Evolutionary conservation across 2,797 vertebrate genomes (phyloP).

Genomic region (Pachyuromys duprasi): DNA sequence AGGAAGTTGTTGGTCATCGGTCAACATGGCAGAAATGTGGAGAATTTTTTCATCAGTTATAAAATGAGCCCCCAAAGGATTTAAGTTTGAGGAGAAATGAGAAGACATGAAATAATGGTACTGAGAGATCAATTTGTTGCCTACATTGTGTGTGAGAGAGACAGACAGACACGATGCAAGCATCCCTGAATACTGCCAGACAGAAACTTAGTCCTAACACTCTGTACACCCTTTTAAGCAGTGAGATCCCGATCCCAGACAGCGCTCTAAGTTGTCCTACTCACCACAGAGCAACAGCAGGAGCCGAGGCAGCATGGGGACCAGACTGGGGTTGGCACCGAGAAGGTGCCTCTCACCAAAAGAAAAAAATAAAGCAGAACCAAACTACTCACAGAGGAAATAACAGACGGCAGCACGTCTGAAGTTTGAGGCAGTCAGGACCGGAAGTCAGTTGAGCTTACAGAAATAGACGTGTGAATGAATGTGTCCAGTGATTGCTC

Average conservation of each 20-base stretch:
- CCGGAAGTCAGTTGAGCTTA: neutral
- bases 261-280: neutral
- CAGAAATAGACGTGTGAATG: slow-evolving; percentile 50
- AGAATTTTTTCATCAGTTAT: neutral
- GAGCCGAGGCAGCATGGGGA: slow-evolving; percentile 65
- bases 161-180: neutral
- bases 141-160: neutral
- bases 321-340: neutral
- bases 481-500: no score
- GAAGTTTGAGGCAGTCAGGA: slow-evolving; percentile 50
- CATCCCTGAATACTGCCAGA: neutral
- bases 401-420: neutral
- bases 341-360: neutral
- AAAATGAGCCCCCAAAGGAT: neutral
- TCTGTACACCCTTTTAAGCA: neutral
- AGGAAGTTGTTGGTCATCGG: neutral
- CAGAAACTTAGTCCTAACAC: neutral
- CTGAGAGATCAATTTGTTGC: neutral
- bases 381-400: neutral
- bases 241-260: neutral
- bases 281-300: slow-evolving; percentile 76
- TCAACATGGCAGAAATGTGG: neutral
- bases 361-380: neutral
- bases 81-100: neutral
- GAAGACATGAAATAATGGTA: neutral